Conservation (phyloP, 1,140 invertebrate genomes). For the Brachionus koreanus region DNA sequence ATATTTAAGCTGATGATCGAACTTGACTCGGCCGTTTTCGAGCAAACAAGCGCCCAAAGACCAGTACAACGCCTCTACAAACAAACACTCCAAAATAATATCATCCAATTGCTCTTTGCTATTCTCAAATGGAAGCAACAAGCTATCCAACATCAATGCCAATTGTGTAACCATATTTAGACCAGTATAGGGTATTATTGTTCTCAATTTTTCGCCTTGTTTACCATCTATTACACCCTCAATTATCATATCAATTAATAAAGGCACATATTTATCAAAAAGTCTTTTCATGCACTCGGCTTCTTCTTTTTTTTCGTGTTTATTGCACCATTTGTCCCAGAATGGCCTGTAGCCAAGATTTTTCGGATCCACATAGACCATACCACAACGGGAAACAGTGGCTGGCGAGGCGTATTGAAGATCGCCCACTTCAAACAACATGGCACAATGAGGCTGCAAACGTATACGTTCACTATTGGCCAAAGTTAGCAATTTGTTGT, state of each 20-base stretch:
- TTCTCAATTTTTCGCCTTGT: conserved; percentile 68
- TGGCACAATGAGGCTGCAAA: conserved; percentile 72
- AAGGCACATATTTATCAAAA: conserved; percentile 71
- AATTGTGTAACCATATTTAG: conserved; percentile 81
- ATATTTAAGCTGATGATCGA: conserved; percentile 76
- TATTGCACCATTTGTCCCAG: conserved; percentile 70
- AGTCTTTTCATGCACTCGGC: conserved; percentile 59
- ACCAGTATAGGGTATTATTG: conserved; percentile 74
- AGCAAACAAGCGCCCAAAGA: conserved; percentile 75
- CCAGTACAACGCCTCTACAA: conserved; percentile 73
- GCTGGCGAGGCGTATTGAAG: conserved; percentile 66
- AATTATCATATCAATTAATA: conserved; percentile 69
- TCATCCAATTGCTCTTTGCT: conserved; percentile 59
- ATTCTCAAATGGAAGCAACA: conserved; percentile 47
- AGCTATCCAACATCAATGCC: conserved; percentile 72
- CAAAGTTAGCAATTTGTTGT: conserved; percentile 79
- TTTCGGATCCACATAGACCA: conserved; percentile 70
- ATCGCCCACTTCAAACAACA: conserved; percentile 84
- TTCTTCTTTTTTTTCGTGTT: conserved; percentile 52
- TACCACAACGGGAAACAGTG: conserved; percentile 59
- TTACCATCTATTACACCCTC: conserved; percentile 69
- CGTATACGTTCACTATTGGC: conserved; percentile 83
- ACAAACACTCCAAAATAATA: conserved; percentile 66
- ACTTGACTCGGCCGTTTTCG: conserved; percentile 66
- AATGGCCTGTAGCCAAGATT: conserved; percentile 78